phyloP scores from a whole-genome alignment of 2,113 vertebrate species.

The Oreocharis arfaki region DNA sequence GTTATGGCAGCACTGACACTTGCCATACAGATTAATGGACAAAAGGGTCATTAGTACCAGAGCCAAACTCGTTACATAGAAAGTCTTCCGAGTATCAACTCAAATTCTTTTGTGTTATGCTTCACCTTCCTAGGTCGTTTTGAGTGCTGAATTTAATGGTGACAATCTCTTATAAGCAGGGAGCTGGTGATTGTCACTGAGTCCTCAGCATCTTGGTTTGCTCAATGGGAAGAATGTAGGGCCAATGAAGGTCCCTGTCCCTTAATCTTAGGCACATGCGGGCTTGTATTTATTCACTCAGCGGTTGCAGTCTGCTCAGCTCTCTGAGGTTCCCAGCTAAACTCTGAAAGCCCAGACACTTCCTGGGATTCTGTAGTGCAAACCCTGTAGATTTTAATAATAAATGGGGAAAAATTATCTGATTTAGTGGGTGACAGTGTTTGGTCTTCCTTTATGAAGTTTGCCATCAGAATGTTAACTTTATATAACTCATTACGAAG shows the following conservation, averaged over 20 bases:
- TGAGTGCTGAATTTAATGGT: neutral
- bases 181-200: neutral
- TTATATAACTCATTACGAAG: neutral
- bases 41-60: neutral
- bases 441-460: neutral
- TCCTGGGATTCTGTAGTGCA: neutral
- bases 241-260: neutral
- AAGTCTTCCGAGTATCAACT: neutral
- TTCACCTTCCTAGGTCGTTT: neutral
- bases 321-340: neutral
- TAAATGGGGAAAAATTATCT: rapidly evolving
- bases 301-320: neutral
- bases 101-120: neutral
- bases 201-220: neutral
- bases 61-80: neutral
- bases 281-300: neutral
- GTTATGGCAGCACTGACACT: neutral
- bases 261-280: neutral
- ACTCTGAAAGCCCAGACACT: neutral
- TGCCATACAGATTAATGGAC: neutral
- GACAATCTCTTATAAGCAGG: neutral
- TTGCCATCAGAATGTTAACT: neutral
- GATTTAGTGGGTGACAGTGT: neutral
- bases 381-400: neutral
- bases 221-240: rapidly evolving